Evolutionary conservation across 1,140 invertebrate species (phyloP).

Genomic region (Anthonomus grandis): DNA sequence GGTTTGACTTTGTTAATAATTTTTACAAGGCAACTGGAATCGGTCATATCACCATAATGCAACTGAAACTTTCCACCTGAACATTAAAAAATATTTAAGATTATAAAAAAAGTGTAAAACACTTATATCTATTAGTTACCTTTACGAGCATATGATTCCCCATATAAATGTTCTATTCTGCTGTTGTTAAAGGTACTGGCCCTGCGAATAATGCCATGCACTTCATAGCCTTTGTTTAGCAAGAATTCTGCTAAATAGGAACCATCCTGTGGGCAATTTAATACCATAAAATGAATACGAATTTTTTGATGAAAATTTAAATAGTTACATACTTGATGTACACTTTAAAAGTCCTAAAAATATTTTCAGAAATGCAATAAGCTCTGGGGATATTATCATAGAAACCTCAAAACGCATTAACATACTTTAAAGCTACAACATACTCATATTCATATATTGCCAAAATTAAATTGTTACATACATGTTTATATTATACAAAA

Average conservation of each 20-base stretch:
- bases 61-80: conserved; percentile 77
- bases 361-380: too few relatives aligned
- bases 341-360: too few relatives aligned
- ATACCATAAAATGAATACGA: too few relatives aligned
- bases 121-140: conserved; percentile 50
- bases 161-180: conserved; percentile 94
- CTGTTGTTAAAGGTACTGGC: conserved; percentile 96
- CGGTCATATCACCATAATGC: conserved; percentile 99
- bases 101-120: background rate
- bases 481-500: too few relatives aligned
- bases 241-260: conserved; percentile 98
- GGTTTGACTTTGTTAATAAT: conserved; percentile 83
- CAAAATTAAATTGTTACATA: too few relatives aligned
- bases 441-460: too few relatives aligned
- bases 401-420: too few relatives aligned
- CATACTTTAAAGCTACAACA: too few relatives aligned
- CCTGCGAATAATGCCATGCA: conserved; percentile 93
- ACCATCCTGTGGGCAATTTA: too few relatives aligned
- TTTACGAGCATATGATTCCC: conserved; percentile 78
- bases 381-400: too few relatives aligned
- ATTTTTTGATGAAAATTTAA: too few relatives aligned
- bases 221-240: conserved; percentile 90
- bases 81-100: background rate
- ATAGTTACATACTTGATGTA: too few relatives aligned
- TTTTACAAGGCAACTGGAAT: conserved; percentile 95